A percentile compares a stretch with the other conserved stretches of the same genome.
These are phyloP conservation scores for Synanthedon tipuliformis DNA, from an alignment of 2,888 invertebrate genomes.

Conservation along the genomic window DNA sequence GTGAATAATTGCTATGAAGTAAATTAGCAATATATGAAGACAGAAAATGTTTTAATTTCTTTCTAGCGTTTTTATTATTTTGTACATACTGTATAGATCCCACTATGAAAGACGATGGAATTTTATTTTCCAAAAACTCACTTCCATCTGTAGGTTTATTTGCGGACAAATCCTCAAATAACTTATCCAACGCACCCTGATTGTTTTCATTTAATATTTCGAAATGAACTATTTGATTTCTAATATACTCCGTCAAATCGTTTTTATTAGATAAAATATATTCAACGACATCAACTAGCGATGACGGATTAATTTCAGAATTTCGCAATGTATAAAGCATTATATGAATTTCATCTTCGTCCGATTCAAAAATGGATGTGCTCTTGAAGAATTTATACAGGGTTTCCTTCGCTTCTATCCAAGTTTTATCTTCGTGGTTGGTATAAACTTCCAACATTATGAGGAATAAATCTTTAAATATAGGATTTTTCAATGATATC, in stretches of 20 bases:
- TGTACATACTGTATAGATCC: slow-evolving; percentile 51
- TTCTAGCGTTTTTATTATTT: slow-evolving; percentile 38
- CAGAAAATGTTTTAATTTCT: slow-evolving; percentile 44
- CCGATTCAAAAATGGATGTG: slow-evolving; percentile 74
- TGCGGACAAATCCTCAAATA: slow-evolving; percentile 51
- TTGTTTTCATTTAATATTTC: slow-evolving; percentile 42
- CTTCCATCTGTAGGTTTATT: slow-evolving; percentile 35
- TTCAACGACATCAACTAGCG: slow-evolving; percentile 45
- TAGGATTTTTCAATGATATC: slow-evolving; percentile 58
- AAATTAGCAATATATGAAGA: slow-evolving; percentile 64
- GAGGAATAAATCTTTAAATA: slow-evolving; percentile 66
- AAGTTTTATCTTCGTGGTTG: slow-evolving; percentile 38
- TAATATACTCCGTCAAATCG: slow-evolving; percentile 36
- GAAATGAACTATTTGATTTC: slow-evolving; percentile 44
- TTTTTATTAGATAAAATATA: slow-evolving; percentile 41
- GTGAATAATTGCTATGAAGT: slow-evolving; percentile 71
- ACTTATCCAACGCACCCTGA: slow-evolving; percentile 34
- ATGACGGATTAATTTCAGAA: slow-evolving; percentile 34
- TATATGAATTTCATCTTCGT: slow-evolving; percentile 74
- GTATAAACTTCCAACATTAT: slow-evolving; percentile 70
- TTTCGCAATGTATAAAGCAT: slow-evolving; percentile 71
- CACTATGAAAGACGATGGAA: slow-evolving; percentile 52
- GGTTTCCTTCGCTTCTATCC: slow-evolving; percentile 65
- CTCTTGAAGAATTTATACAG: slow-evolving; percentile 71
- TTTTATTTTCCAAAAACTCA: slow-evolving; percentile 47